Base-by-base conservation (phyloP, 1,140 invertebrate genomes). In the Pararge aegeria region DNA sequence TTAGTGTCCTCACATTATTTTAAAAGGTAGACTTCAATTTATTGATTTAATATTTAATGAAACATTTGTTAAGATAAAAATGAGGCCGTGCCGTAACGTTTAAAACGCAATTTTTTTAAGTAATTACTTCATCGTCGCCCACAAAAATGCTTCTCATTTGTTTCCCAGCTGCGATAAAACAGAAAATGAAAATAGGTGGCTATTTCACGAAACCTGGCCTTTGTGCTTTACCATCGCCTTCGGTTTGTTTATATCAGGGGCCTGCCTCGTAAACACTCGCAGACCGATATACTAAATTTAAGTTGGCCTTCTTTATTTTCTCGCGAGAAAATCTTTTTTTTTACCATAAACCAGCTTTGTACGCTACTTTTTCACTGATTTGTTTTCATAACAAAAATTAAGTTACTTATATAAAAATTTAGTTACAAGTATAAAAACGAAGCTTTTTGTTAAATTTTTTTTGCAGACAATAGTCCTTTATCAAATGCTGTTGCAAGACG, bases 221-320 rank as follows among this genome's bases (percentile, higher is more conserved):
- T 83, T 80, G 76, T 78, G 66, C 73, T 78, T 75, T 74, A 80
- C 73, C 76, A 74, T 78, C 73, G 77, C 73, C 78, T 79, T 80
- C 68, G 80, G 81, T 83, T 83, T 83, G 78, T 87, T 88, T 84
- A 87, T 87, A 83, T 85, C 77, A 68, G 64, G 76, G 66, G 75
- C 66, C 69, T 77, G 78, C 61, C 79, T 87, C 82, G 77, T 87
- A 86, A 87, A 87, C 83, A 83, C 74, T 85, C 72, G 61, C 76
- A 86, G 73, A 70, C 75, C 78, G 78, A 84, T 81, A 81, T 67
- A 80, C 80, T 79, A 80, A 83, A 83, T 80, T 83, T 80, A 78
- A 83, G 80, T 76, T 76, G 67, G 75, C 63, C 71, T 80, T 79
- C 75, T 85, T 78, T 85, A 81, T 83, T 81, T 82, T 80, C 73